Conservation (phyloP, 1,140 invertebrate species). For the Drosophila bipectinata region DNA sequence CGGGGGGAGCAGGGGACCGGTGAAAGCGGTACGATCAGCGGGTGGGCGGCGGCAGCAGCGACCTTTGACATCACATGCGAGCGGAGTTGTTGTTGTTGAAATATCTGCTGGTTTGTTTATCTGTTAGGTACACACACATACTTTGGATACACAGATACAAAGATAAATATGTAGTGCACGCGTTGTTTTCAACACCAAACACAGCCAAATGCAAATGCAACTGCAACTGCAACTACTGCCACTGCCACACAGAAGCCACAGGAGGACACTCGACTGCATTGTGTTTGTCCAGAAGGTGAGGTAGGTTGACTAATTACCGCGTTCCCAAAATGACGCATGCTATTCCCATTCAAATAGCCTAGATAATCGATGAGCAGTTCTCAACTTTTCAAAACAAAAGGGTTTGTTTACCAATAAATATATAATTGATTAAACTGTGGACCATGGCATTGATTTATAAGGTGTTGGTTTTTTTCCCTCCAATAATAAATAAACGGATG, state of each 20-base stretch:
- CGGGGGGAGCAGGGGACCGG: slow-evolving; percentile 30
- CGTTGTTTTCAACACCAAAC: slow-evolving; percentile 41
- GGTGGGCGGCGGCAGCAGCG: slow-evolving; percentile 11
- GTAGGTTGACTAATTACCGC: slow-evolving; percentile 16
- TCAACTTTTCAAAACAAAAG: no score
- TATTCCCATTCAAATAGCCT: no score
- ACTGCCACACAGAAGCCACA: neutral
- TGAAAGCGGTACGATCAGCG: slow-evolving; percentile 20
- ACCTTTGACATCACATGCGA: slow-evolving; percentile 51
- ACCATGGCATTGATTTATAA: neutral
- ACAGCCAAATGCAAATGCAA: neutral
- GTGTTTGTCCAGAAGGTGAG: slow-evolving; percentile 21
- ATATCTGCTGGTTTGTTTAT: slow-evolving; percentile 60
- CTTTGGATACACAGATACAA: slow-evolving; percentile 29
- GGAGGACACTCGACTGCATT: slow-evolving; percentile 26
- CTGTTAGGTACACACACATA: slow-evolving; percentile 29
- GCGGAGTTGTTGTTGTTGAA: slow-evolving; percentile 35
- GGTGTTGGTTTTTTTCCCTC: neutral
- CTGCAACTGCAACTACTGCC: neutral
- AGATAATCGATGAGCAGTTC: neutral
- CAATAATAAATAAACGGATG: no score
- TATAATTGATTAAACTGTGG: neutral
- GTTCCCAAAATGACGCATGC: neutral
- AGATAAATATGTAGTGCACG: slow-evolving; percentile 10
- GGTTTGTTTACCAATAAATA: neutral